A percentile compares a stretch with the other conserved stretches of the same genome.
These are phyloP conservation scores for Rotaria macrura DNA, from an alignment of 2,888 invertebrate species.

Conservation along the genomic window DNA sequence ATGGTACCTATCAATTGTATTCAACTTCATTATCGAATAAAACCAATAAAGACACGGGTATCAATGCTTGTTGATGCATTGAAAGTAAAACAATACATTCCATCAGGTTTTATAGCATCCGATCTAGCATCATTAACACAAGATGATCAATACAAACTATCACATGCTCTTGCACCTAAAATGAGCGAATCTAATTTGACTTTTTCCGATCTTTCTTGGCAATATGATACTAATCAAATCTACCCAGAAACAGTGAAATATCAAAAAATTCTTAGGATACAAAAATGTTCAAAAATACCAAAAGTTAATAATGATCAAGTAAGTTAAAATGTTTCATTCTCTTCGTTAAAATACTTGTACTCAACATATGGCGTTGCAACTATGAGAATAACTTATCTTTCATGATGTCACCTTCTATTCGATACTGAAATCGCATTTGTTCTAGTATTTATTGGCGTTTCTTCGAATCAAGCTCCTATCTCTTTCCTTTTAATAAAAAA, in stretches of 20 bases:
- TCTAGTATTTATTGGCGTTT: too few relatives aligned
- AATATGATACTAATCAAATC: neutral
- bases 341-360: too few relatives aligned
- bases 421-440: too few relatives aligned
- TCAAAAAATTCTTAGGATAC: neutral
- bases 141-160: neutral
- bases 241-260: neutral
- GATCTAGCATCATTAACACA: neutral
- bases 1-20: neutral
- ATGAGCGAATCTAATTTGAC: neutral
- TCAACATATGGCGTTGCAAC: too few relatives aligned
- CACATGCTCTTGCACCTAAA: neutral
- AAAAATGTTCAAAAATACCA: conserved; percentile 1
- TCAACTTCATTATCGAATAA: neutral
- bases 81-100: neutral
- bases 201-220: neutral
- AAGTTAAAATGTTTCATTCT: neutral
- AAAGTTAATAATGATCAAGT: neutral
- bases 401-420: too few relatives aligned
- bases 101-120: neutral
- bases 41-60: neutral
- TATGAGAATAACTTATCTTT: too few relatives aligned
- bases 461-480: too few relatives aligned
- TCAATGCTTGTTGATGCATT: neutral
- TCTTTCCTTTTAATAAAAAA: too few relatives aligned